Conservation (phyloP, 2,797 vertebrate genomes). For the Neosilurus hyrtlii region DNA sequence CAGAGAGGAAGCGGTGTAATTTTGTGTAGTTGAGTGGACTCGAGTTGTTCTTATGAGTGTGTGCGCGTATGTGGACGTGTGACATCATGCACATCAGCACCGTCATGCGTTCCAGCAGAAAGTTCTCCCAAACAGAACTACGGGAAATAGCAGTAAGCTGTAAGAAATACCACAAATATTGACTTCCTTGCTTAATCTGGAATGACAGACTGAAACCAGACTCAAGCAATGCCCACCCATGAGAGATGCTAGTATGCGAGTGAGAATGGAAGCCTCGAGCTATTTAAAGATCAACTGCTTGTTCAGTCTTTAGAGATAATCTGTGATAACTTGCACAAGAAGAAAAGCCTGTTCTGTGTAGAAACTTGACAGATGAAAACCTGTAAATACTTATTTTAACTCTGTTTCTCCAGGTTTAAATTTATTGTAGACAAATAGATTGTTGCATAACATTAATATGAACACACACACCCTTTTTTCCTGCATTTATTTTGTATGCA, state of each 20-base stretch:
- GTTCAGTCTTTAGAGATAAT: constrained; percentile 34
- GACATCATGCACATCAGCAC: background rate
- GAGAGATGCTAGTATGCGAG: background rate
- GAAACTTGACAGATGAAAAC: background rate
- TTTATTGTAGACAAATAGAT: background rate
- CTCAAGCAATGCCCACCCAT: constrained; percentile 16
- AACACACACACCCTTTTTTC: background rate
- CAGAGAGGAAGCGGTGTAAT: too few relatives aligned
- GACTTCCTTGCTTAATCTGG: constrained; percentile 66
- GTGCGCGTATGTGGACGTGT: background rate
- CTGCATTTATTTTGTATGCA: background rate
- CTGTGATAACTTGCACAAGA: background rate
- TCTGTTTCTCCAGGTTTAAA: background rate
- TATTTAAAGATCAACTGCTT: constrained; percentile 39
- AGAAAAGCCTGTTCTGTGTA: background rate
- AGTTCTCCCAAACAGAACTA: constrained; percentile 52
- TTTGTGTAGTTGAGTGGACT: background rate
- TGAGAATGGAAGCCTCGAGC: background rate
- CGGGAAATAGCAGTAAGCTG: constrained; percentile 63
- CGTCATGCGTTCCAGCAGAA: background rate
- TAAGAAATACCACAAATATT: constrained; percentile 72
- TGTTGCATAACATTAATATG: background rate
- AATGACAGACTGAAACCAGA: constrained; percentile 59
- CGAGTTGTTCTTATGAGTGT: background rate
- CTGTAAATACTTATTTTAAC: background rate